Base-by-base conservation (phyloP, 2,113 vertebrate species). In the Dasyurus viverrinus region DNA sequence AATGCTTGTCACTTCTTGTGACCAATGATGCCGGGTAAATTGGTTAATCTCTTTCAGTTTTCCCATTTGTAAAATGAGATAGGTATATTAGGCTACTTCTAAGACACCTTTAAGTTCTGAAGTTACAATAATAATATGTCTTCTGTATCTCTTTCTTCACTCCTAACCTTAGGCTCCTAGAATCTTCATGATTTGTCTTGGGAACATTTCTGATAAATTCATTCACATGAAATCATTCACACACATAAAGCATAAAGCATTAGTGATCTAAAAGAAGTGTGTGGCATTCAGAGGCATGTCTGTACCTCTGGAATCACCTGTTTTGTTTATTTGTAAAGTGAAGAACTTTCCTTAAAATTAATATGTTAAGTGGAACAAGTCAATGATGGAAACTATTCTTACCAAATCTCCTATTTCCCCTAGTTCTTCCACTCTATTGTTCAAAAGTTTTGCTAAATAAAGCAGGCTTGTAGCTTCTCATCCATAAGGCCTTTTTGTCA, bases 321-420 rank as follows among this genome's bases (percentile, higher is more conserved):
- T 93, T 96, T 93, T 95, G 93, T 95, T 96, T 93, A 93, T 91
- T 93, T 93, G 53, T 36, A 84, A 8, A 84, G 84, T 14, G 54
- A 92, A 94, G 90, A 92, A 53, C 68, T 54, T 93, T 96, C 93
- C 95, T 52, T 94, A 95, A 97, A 68, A 95, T 96, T 93, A 94
- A 94, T 96, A 95, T 92, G 91, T 92, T 16, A 95, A 97, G 97
- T 97, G 36, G 95, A 95, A 93, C 94, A 97, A 96, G 97, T 94
- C 96, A 97, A 90, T 94, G 93, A 96, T 96, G 92, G 96, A 97
- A 96, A 55, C 95, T 53, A 89, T 95, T 96, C 92, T 94, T 95
- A 92, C 92, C 92, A 96, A 93, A 55, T 93, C 95, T 95, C 92
- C 94, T 60, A 14, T 95, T 97, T 95, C 97, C 98, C 93, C 91